Base-by-base conservation (phyloP, 2,797 vertebrate species). In the Muscicapa striata region DNA sequence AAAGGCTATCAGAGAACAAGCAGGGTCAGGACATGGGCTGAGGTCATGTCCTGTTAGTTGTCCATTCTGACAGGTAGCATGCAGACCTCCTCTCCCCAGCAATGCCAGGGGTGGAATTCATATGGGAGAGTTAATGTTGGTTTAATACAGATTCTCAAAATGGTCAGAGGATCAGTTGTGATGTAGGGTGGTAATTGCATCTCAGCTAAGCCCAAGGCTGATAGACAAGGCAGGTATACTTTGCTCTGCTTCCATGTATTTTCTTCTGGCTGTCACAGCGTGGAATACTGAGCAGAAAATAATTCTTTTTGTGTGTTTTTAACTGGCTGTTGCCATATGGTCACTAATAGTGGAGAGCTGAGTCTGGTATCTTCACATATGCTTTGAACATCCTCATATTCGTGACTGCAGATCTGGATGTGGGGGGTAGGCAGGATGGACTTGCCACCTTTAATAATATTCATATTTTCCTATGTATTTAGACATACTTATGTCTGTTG, bases 391-490 rank as follows among this genome's bases (percentile, higher is more conserved):
- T 22, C 29, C 29, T 76, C 3, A 0, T 58, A 29, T n/a, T 69
- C 1, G 1, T 46, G 64, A 69, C 48, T 88, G 49, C 22, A 58
- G 66, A 78, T 75, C 62, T 76, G 36, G 63, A 51, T 48, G 45
- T 55, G 23, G 22, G 70, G 67, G 41, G 3, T 58, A 46, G 58
- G 58, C 54, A 91, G 68, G 30, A 63, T 67, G 43, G 49, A 58
- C 26, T 23, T 55, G 43, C 49, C 83, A 81, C 76, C 32, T 91
- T 89, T 93, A 94, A 92, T 92, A 80, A 84, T 78, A 40, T 36
- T 84, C 4, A n/a, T 69, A 40, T 69, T 92, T 93, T 90, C 36
- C 69, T 90, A 5, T 54, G 29, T 68, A 62, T 95, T 91, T 81
- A 43, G 52, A 81, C 52, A 30, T 78, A 59, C 72, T 93, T 95